phyloP scores from a whole-genome alignment of 1,140 invertebrate species.

The Ptiloglossa arizonensis region DNA sequence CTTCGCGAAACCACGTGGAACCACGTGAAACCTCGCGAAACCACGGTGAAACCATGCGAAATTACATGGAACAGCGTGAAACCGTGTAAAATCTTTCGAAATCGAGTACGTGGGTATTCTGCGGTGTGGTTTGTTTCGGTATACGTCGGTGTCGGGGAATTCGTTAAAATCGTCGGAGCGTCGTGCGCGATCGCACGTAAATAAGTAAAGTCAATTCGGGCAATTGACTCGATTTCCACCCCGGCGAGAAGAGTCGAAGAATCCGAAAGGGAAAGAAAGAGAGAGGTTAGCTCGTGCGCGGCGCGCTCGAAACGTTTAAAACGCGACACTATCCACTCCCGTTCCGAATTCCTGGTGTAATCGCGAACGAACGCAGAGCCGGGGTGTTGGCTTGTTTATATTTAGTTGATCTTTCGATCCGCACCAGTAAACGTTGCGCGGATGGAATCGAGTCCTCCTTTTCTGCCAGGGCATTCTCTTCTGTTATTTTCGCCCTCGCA shows the following conservation, averaged over 20 bases:
- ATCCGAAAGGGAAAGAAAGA: too few relatives aligned
- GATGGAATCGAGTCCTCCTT: conserved; percentile 58
- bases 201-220: neutral
- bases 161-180: too few relatives aligned
- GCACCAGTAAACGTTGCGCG: conserved; percentile 70
- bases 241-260: neutral
- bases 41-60: too few relatives aligned
- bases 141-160: too few relatives aligned
- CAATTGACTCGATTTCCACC: neutral
- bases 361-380: neutral
- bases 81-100: too few relatives aligned
- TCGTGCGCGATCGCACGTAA: too few relatives aligned
- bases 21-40: too few relatives aligned
- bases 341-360: conserved; percentile 12
- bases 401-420: conserved; percentile 78
- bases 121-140: too few relatives aligned
- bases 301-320: neutral
- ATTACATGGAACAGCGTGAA: too few relatives aligned
- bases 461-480: conserved; percentile 49
- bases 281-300: too few relatives aligned
- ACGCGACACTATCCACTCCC: neutral
- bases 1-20: too few relatives aligned
- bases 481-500: conserved; percentile 73
- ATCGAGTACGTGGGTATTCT: too few relatives aligned
- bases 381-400: conserved; percentile 67